Percentiles rank a stretch among this genome's conserved stretches.
Conservation (phyloP, 2,888 invertebrate species). For the Latrodectus elegans region DNA sequence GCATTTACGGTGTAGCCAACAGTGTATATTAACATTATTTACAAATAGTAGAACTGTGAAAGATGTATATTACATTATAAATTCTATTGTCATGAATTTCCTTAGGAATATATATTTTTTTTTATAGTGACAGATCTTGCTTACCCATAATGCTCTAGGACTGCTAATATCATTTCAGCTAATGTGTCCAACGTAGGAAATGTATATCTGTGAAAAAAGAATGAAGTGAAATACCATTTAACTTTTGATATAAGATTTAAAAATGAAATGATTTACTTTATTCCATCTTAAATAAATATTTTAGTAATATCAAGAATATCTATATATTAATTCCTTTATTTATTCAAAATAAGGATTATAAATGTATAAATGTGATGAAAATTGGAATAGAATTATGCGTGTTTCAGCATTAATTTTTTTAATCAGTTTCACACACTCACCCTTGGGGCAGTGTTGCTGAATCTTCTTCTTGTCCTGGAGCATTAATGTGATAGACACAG, state of each 20-base stretch:
- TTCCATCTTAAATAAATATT: too few relatives aligned
- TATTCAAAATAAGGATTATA: too few relatives aligned
- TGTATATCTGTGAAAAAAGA: conserved; percentile 82
- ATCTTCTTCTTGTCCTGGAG: conserved; percentile 98
- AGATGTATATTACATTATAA: too few relatives aligned
- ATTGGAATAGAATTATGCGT: not conserved
- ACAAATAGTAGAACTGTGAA: too few relatives aligned
- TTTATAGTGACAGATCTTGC: not conserved
- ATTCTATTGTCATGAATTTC: too few relatives aligned
- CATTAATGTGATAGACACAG: conserved; percentile 98
- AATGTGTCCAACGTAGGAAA: conserved; percentile 98
- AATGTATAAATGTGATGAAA: not conserved
- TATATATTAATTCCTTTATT: too few relatives aligned
- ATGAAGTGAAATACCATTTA: not conserved
- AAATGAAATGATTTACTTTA: too few relatives aligned
- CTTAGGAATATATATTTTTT: not conserved
- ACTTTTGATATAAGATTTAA: too few relatives aligned
- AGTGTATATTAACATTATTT: too few relatives aligned
- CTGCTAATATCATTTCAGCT: conserved; percentile 90
- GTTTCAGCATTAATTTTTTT: not conserved
- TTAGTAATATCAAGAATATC: too few relatives aligned
- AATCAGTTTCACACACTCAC: conserved; percentile 80
- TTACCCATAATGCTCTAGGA: conserved; percentile 82
- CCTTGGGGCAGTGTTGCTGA: conserved; percentile 92
- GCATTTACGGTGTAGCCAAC: too few relatives aligned